phyloP scores from a whole-genome alignment of 2,797 vertebrate genomes.

The Champsocephalus esox region DNA sequence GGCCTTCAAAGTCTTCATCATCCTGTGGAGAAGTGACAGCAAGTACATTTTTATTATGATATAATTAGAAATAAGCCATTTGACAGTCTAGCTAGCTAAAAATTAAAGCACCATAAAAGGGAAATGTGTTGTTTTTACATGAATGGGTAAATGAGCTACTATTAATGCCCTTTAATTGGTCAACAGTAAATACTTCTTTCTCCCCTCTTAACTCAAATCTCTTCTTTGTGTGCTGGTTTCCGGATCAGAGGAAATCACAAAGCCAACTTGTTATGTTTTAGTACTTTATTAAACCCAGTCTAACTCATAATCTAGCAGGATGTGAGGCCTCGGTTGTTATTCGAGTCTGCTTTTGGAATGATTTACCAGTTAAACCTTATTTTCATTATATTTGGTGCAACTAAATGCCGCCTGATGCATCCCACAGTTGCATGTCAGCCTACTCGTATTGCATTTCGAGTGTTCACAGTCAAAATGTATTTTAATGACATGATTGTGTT shows the following conservation, averaged over 20 bases:
- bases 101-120: neutral
- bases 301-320: constrained; percentile 50
- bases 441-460: neutral
- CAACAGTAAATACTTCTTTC: constrained; percentile 24
- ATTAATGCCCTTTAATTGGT: constrained; percentile 3
- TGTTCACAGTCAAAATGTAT: neutral
- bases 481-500: constrained; percentile 2
- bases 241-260: constrained; percentile 66
- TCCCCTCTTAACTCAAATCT: neutral
- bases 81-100: neutral
- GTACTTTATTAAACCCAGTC: constrained; percentile 56
- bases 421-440: neutral
- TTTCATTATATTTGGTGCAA: constrained; percentile 34
- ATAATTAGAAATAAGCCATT: neutral
- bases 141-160: neutral
- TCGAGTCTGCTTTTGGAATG: constrained; percentile 16
- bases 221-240: constrained; percentile 34
- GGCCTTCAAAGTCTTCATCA: constrained; percentile 93
- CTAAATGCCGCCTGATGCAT: constrained; percentile 26
- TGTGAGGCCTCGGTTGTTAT: constrained; percentile 23
- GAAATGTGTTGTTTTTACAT: neutral
- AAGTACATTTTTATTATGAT: constrained; percentile 4
- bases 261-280: constrained; percentile 54
- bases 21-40: constrained; percentile 80
- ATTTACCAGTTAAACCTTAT: constrained; percentile 23